Base-by-base conservation (phyloP, 2,113 vertebrate species). In the Columbina picui region DNA sequence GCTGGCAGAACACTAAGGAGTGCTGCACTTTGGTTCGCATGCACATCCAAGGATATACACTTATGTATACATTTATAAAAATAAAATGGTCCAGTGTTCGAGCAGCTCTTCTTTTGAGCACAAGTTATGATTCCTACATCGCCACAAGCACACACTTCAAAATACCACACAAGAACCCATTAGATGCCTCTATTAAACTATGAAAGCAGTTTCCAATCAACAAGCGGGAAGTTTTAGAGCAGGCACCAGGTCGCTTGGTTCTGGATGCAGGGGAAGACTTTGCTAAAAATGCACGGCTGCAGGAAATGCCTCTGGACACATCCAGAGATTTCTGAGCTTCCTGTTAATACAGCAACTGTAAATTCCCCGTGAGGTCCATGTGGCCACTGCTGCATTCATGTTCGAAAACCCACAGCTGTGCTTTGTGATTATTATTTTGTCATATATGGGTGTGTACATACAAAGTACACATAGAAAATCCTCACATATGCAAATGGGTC, bases 351-450 rank as follows among this genome's bases (percentile, higher is more conserved):
- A 65, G 65, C 20, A 70, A 20, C 59, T n/a, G 75, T 38, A 55
- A 18, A 7, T 6, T 53, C 1, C n/a, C 94, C 81, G 30, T 10
- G 23, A 84, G 60, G 7, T 3, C 32, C 25, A 3, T 0, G 18
- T 2, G 2, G 27, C 60, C 60, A 43, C 34, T 30, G 8, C 73
- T 57, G 11, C 4, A 7, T 0, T 52, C n/a, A 2, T 0, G 14
- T 20, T 16, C 20, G 70, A 21, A 20, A 11, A 49, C 14, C 26
- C 3, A 20, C 21, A 60, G 34, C 57, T 59, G 25, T 53, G 70
- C 18, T 21, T 5, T 0, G 0, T 3, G 57, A 50, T 5, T 16
- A 4, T 15, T 39, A 14, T 13, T 68, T 29, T 53, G 50, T 50
- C 38, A 39, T 25, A 26, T 25, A 10, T 2, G 41, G 53, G 34